Conservation (phyloP, 1,140 invertebrate species). For the Drosophila nigrodunni region DNA sequence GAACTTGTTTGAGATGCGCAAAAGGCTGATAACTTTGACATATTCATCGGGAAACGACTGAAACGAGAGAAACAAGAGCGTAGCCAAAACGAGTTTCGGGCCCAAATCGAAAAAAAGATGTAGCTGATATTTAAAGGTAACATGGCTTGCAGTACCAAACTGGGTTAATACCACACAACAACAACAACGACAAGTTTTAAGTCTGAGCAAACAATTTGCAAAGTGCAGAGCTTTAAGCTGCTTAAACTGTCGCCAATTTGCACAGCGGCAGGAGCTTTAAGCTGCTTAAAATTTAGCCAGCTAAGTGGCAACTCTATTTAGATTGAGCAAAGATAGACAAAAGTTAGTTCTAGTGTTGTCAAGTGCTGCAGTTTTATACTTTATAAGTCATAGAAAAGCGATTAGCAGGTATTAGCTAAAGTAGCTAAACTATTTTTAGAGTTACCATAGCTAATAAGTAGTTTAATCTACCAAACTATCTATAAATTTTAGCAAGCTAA, state of each 20-base stretch:
- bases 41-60: slow-evolving; percentile 41
- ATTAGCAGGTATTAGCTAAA: neutral
- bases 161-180: slow-evolving; percentile 28
- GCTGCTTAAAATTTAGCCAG: slow-evolving; percentile 9
- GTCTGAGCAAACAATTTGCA: slow-evolving; percentile 6
- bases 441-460: no score
- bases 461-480: no score
- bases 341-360: neutral
- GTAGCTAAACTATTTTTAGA: no score
- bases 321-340: neutral
- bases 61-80: slow-evolving; percentile 23
- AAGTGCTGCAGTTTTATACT: neutral
- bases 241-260: slow-evolving; percentile 14
- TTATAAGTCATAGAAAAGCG: neutral
- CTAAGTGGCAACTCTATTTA: slow-evolving; percentile 5
- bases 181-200: slow-evolving; percentile 15
- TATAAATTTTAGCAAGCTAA: no score
- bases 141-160: slow-evolving; percentile 30
- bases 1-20: slow-evolving; percentile 46
- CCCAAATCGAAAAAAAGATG: slow-evolving; percentile 23
- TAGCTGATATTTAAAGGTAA: slow-evolving; percentile 20
- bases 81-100: slow-evolving; percentile 42
- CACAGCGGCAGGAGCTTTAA: neutral
- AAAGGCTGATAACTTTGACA: slow-evolving; percentile 54
- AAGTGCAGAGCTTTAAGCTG: slow-evolving; percentile 21